Evolutionary conservation across 2,888 invertebrate species (phyloP), one percentile per base, ranked within the genome.

Genomic region (Mythimna vitellina): DNA sequence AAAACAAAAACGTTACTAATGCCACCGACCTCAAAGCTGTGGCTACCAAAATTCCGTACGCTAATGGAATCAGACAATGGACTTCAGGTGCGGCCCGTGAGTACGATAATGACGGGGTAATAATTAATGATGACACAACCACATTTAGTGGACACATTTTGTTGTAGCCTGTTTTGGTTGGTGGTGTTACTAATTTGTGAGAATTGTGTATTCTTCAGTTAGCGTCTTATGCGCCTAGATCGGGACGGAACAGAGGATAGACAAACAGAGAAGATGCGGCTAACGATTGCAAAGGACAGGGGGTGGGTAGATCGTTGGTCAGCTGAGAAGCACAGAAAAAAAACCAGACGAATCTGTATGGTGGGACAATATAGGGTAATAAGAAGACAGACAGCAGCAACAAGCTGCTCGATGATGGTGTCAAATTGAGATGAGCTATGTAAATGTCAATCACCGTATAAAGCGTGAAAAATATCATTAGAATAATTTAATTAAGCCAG

Each of bases 51-150:
- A 35, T 67, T 73, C 54, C 51, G 62, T 29, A 32, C 22, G n/a
- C 65, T 80, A 82, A 80, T 80, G 74, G 73, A 56, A 42, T 38
- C 51, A 46, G 58, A 80, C 69, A 78, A 78, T 73, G 64, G 53
- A 32, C n/a, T 4, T n/a, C 69, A 70, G 83, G 80, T 80, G 64
- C 69, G 69, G 69, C 70, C 14, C 49, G 77, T 70, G 66, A 49
- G 51, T 38, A 7, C 53, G 66, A 29, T 73, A 79, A 79, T 79
- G 69, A 67, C 46, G 20, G 8, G 14, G 58, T 72, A 78, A 69
- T 68, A 58, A 82, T 69, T 20, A 65, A 25, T n/a, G 29, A 65
- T 80, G 53, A 12, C 46, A 58, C 32, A 20, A 46, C 69, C 25
- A 17, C n/a, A 14, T 10, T n/a, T 61, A 35, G 20, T 42, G n/a